Evolutionary conservation across 1,140 invertebrate species (phyloP), one percentile per base, ranked within the genome.

Genomic region (Nasonia longicornis): DNA sequence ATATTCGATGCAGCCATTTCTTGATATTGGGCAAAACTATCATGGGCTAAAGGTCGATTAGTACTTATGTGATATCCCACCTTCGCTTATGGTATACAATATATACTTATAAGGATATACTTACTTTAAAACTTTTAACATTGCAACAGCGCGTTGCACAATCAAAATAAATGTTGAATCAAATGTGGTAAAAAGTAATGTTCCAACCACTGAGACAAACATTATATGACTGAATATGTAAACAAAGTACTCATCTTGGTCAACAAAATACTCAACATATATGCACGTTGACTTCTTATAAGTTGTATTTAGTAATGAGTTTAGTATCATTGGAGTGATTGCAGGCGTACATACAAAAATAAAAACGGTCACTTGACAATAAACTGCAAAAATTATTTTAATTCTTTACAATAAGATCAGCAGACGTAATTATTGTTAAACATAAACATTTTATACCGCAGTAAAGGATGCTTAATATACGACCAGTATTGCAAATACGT

Each of bases 101-200:
- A 4, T 16, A 2, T 63, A 16, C 6, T 63, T 2, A 20, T 63
- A 63, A 20, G 14, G 26, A 26, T 11, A 29, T 29, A 67, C 70
- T 42, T 71, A 71, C 70, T 42, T 71, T 35, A 71, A 10, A 38
- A 71, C 20, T 12, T 38, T 31, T 2, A 71, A 10, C 12, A 71
- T 26, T 42, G 35, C 70, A 71, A 71, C 3, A 8, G 20, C 29
- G 22, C 45, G 70, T 7, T 71, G 31, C 3, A 71, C 35, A 1
- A 71, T n/a, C 35, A 42, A 71, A 20, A 38, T 29, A 71, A 35
- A 71, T 71, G 38, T 38, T 20, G 31, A 58, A 58, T 71, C 70
- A 38, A 71, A 31, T 71, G 35, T 8, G 3, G 3, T 20, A 10
- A n/a, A 35, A 42, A 71, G 42, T 11, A 42, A 7, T 31, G 31